Evolutionary conservation across 1,140 invertebrate genomes (phyloP).

Genomic region (Leptinotarsa texana): DNA sequence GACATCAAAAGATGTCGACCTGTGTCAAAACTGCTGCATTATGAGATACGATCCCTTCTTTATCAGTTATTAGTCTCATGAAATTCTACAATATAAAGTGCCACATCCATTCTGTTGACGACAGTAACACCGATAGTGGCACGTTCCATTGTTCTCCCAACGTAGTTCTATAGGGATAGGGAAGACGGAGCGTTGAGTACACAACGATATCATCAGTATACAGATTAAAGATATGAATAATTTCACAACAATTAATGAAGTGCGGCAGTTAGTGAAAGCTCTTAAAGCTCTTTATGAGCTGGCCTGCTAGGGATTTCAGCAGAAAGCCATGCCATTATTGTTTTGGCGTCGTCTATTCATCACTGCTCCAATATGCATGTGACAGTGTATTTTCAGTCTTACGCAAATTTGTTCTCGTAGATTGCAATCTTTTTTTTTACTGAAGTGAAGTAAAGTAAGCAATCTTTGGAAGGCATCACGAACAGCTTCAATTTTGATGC

Average conservation of each 20-base stretch:
- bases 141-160: conserved; percentile 1
- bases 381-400: conserved; percentile 45
- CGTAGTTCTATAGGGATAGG: background rate
- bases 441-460: background rate
- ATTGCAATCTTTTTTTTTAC: conserved; percentile 47
- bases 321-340: conserved; percentile 47
- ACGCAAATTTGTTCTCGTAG: conserved; percentile 49
- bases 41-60: background rate
- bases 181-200: conserved; percentile 36
- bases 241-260: conserved; percentile 54
- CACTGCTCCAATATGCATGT: conserved; percentile 49
- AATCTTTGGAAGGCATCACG: no score
- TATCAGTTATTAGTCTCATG: background rate
- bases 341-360: conserved; percentile 49
- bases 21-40: no score
- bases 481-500: no score
- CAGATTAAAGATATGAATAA: conserved; percentile 55
- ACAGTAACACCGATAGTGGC: conserved; percentile 6
- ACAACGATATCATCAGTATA: conserved; percentile 52
- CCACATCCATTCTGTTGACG: background rate
- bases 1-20: no score
- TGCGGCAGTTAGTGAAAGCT: conserved; percentile 49
- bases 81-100: background rate
- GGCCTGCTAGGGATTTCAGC: conserved; percentile 38
- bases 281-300: conserved; percentile 49